Percentiles rank a stretch among this genome's conserved stretches.
phyloP scores from a whole-genome alignment of 2,888 invertebrate genomes.

The Caenorhabditis panamensis region DNA sequence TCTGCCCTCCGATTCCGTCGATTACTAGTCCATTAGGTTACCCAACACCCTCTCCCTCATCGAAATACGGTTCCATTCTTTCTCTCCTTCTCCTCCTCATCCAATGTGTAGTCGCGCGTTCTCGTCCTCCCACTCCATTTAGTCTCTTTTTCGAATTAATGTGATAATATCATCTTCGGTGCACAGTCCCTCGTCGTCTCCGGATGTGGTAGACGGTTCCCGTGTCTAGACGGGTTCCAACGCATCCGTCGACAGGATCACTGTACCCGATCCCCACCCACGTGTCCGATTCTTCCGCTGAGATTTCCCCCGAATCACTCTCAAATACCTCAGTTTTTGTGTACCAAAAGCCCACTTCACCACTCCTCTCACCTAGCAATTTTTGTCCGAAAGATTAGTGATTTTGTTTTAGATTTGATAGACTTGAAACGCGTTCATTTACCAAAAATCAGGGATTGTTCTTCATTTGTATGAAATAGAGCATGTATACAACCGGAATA shows the following conservation, averaged over 20 bases:
- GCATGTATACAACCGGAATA: slow-evolving; percentile 7
- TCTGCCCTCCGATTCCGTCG: not conserved
- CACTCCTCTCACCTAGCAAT: not conserved
- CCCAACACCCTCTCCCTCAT: slow-evolving; percentile 23
- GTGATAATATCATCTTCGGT: slow-evolving; percentile 33
- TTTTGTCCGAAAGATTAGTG: slow-evolving; percentile 26
- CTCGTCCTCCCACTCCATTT: slow-evolving; percentile 11
- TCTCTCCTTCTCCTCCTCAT: slow-evolving; percentile 7
- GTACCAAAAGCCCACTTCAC: slow-evolving; percentile 4
- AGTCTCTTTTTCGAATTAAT: not conserved
- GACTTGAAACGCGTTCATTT: slow-evolving; percentile 47
- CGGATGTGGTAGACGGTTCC: not conserved
- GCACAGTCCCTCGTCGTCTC: not conserved
- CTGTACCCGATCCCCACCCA: slow-evolving; percentile 1
- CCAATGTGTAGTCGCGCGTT: slow-evolving; percentile 21
- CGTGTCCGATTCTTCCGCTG: slow-evolving; percentile 11
- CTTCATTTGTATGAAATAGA: slow-evolving; percentile 3
- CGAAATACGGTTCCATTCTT: slow-evolving; percentile 30
- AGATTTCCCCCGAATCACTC: not conserved
- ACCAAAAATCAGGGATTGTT: slow-evolving; percentile 44
- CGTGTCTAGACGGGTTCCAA: not conserved
- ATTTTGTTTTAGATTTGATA: slow-evolving; percentile 41
- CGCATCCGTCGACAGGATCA: not conserved
- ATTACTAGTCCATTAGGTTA: slow-evolving; percentile 19
- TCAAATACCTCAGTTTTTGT: slow-evolving; percentile 31